phyloP scores from a whole-genome alignment of 2,797 vertebrate genomes.

The Neosilurus hyrtlii region DNA sequence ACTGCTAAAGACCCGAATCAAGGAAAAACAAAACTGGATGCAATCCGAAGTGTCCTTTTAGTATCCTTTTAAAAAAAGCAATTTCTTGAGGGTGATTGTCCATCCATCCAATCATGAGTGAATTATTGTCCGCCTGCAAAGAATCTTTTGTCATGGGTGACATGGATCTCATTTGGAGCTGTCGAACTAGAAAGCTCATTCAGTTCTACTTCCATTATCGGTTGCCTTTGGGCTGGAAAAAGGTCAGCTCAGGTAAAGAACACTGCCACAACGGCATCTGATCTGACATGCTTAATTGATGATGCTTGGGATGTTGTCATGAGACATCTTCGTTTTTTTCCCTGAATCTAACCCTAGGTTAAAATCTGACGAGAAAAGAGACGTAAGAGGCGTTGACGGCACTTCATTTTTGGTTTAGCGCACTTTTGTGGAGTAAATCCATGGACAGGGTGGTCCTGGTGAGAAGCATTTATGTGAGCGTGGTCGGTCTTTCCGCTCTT shows the following conservation, averaged over 20 bases:
- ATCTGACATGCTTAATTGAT: slow-evolving; percentile 45
- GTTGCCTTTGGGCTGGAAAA: slow-evolving; percentile 47
- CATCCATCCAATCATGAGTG: slow-evolving; percentile 41
- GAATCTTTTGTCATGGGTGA: slow-evolving; percentile 54
- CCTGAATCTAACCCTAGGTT: not conserved
- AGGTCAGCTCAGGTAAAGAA: slow-evolving; percentile 52
- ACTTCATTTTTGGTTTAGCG: slow-evolving; percentile 14
- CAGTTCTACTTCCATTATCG: slow-evolving; percentile 48
- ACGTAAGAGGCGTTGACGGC: not conserved
- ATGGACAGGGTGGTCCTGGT: slow-evolving; percentile 32
- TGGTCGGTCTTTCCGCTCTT: slow-evolving; percentile 29
- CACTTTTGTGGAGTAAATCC: slow-evolving; percentile 39
- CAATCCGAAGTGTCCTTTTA: slow-evolving; percentile 2
- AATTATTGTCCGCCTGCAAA: slow-evolving; percentile 50
- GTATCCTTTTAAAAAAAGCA: slow-evolving; percentile 13
- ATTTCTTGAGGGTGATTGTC: slow-evolving; percentile 43
- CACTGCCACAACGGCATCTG: slow-evolving; percentile 24
- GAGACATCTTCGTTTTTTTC: not conserved
- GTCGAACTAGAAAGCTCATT: slow-evolving; percentile 38
- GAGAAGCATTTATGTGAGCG: slow-evolving; percentile 46
- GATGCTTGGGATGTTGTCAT: slow-evolving; percentile 3
- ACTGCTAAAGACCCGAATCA: not conserved
- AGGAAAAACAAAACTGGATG: not conserved
- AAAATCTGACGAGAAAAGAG: not conserved
- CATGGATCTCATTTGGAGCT: slow-evolving; percentile 53